Percentiles rank a stretch among this genome's conserved stretches.
These are phyloP conservation scores for Actinemys pallida DNA, from an alignment of 2,113 vertebrate genomes.

Conservation along the genomic window DNA sequence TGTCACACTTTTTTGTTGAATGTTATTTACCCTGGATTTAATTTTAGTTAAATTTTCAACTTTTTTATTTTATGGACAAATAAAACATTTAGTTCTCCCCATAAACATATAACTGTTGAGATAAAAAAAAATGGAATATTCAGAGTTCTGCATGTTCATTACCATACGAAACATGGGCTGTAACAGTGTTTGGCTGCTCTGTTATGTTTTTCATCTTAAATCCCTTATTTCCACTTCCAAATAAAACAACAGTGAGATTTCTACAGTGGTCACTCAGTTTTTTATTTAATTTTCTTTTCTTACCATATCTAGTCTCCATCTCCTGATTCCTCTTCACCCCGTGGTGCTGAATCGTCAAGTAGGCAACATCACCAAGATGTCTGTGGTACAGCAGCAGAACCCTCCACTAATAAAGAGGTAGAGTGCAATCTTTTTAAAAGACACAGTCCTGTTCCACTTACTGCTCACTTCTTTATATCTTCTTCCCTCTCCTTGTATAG, in stretches of 20 bases:
- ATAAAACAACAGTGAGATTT: neutral
- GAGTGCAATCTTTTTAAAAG: constrained; percentile 38
- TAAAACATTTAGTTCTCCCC: neutral
- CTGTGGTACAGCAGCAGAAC: constrained; percentile 82
- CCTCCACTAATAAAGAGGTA: constrained; percentile 91
- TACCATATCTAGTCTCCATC: constrained; percentile 86
- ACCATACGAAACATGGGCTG: neutral
- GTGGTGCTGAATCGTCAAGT: constrained; percentile 91
- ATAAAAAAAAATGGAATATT: neutral
- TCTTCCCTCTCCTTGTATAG: neutral
- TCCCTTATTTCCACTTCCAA: neutral
- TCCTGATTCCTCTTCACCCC: constrained; percentile 89
- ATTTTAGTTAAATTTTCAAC: neutral
- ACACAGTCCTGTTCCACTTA: neutral
- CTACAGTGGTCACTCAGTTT: neutral
- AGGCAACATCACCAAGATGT: constrained; percentile 84
- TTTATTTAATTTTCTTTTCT: constrained; percentile 54
- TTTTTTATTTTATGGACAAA: neutral
- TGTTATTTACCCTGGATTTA: neutral
- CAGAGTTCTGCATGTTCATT: neutral
- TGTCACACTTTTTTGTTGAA: neutral
- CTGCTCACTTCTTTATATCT: neutral
- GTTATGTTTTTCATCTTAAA: no score
- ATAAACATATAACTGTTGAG: neutral
- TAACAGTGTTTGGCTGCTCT: neutral